Base-by-base conservation (phyloP, 2,888 invertebrate species). In the Apotomis capreana region DNA sequence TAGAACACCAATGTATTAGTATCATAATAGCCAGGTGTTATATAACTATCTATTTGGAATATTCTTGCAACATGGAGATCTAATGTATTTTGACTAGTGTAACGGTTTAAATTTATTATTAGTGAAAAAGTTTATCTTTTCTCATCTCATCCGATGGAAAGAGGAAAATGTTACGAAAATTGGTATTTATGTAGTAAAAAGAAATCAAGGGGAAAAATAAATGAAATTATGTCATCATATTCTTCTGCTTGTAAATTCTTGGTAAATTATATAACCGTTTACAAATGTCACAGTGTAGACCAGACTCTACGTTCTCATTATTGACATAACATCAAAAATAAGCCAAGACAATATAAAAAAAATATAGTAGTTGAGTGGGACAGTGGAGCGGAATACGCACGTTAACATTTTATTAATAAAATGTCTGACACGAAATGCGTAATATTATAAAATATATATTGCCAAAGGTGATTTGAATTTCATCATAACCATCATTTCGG, bases 281-380 rank as follows among this genome's bases (percentile, higher is more conserved):
- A 40, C 40, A 40, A 5, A 15, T 51, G 0, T 8, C n/a, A 49
- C 13, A 49, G 13, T 64, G 59, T 59, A 59, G 36, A 26, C 59
- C 12, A 69, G 58, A 74, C 65, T 74, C 73, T 74, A 71, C 74
- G 76, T 75, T 76, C 71, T 75, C 79, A 78, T 81, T 78, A 82
- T 80, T 83, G 81, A 81, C 84, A 85, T 84, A 83, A 81, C 76
- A 78, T 77, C 83, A 73, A 84, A 84, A 85, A 84, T 84, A 84
- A 80, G 78, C 76, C 49, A 49, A 49, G 80, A 83, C 81, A 83
- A 83, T 83, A 76, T 83, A 81, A 80, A 83, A 80, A 83, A 83
- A 80, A 81, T 55, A 52, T 52, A 63, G 54, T 73, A 73, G 63
- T 74, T 74, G 70, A 75, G 73, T 74, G 75, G 76, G 76, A 74